A percentile compares a stretch with the other conserved stretches of the same genome.
These are phyloP conservation scores for Tinamus guttatus DNA, from an alignment of 2,113 vertebrate species.

Conservation along the genomic window DNA sequence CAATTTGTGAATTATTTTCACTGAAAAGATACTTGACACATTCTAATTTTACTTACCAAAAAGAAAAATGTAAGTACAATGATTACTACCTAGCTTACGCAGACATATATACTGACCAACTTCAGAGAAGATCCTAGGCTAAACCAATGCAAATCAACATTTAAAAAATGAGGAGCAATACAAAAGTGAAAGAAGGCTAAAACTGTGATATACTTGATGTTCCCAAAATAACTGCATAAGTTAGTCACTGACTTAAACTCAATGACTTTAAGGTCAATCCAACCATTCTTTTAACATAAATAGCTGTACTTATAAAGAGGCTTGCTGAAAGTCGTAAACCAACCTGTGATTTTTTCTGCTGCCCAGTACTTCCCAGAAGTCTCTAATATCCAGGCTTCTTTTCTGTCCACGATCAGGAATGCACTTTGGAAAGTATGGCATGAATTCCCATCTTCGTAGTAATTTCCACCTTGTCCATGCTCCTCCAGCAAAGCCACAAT, in stretches of 20 bases:
- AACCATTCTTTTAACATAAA: background rate
- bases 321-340: constrained; percentile 10
- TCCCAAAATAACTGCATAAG: background rate
- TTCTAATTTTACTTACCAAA: background rate
- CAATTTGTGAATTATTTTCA: background rate
- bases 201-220: background rate
- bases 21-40: background rate
- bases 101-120: background rate
- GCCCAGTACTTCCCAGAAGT: constrained; percentile 85
- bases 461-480: constrained; percentile 85
- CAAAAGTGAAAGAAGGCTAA: background rate
- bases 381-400: constrained; percentile 84
- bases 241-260: background rate
- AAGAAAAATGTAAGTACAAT: background rate
- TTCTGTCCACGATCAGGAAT: constrained; percentile 81
- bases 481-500: constrained; percentile 82
- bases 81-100: background rate
- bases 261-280: background rate
- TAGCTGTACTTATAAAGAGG: background rate
- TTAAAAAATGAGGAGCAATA: background rate
- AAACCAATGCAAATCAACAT: background rate
- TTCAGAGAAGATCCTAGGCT: background rate
- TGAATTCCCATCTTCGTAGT: constrained; percentile 77
- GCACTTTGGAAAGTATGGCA: constrained; percentile 81
- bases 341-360: constrained; percentile 83